Evolutionary conservation across 2,888 invertebrate species (phyloP).

Genomic region (Acrocera orbiculus): DNA sequence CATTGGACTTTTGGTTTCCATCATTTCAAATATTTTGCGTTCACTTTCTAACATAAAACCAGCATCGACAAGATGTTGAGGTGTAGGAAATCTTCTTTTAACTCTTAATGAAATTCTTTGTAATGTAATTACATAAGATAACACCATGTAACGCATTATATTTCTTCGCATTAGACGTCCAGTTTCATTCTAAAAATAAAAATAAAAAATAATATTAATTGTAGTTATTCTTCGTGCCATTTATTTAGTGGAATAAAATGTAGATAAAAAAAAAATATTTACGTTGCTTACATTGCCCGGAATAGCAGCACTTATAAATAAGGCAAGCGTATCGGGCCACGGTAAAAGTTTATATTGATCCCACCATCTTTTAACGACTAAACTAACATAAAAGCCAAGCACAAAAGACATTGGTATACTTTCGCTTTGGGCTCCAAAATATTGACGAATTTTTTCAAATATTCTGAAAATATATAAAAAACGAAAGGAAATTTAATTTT

Average conservation of each 20-base stretch:
- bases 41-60: conserved; percentile 84
- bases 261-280: neutral
- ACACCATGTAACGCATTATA: conserved; percentile 74
- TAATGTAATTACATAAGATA: conserved; percentile 75
- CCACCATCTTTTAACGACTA: conserved; percentile 91
- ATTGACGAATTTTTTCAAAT: conserved; percentile 70
- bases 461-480: no score
- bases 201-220: no score
- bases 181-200: conserved; percentile 56
- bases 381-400: conserved; percentile 83
- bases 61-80: conserved; percentile 81
- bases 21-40: conserved; percentile 75
- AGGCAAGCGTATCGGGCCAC: conserved; percentile 84
- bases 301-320: conserved; percentile 81
- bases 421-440: conserved; percentile 75
- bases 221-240: neutral
- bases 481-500: no score
- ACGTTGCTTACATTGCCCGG: conserved; percentile 33
- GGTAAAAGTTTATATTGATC: conserved; percentile 83
- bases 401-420: conserved; percentile 92
- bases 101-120: conserved; percentile 76
- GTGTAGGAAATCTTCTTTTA: conserved; percentile 72
- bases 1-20: conserved; percentile 80
- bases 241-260: neutral
- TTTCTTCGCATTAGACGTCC: conserved; percentile 77